Base-by-base conservation (phyloP, 2,888 invertebrate species). In the Hyles lineata region DNA sequence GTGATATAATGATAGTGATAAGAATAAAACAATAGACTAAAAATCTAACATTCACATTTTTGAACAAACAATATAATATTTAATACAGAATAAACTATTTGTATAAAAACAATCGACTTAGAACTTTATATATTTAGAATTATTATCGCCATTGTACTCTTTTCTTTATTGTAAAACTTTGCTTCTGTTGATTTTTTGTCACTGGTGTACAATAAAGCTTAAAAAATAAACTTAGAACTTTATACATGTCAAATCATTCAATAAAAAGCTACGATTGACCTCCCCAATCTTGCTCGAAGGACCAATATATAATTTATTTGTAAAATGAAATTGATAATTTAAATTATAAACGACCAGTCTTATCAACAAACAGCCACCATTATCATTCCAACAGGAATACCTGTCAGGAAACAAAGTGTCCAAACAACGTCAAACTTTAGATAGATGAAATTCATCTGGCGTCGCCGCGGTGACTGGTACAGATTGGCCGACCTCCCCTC, bases 341-440 rank as follows among this genome's bases (percentile, higher is more conserved):
- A 15, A 15, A 43, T 43, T 43, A 43, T 43, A 43, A 43, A n/a
- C 7, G 2, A 5, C 19, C 19, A n/a, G n/a, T 32, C 62, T 50
- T 43, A 43, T 63, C 63, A 50, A 6, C 5, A 43, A n/a, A 50
- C 15, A n/a, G 6, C 17, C 29, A 32, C n/a, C 62, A 62, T 43
- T 43, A 43, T 55, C 55, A 7, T n/a, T 17, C 25, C 60, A 15
- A 43, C 11, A 50, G 23, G 23, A 50, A 23, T 23, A 67, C 43
- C 50, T 67, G 67, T 23, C 50, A 62, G 32, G 15, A 23, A 50
- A 21, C 21, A 43, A 9, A 23, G 11, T 23, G 11, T 21, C 63
- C 17, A 62, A 67, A 67, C 67, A 67, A 50, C 4, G 67, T 67
- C 67, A 23, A 67, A 50, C 50, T 67, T 60, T 50, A 50, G 50